Conservation (phyloP, 2,797 vertebrate genomes). For the Anolis apletophallus region DNA sequence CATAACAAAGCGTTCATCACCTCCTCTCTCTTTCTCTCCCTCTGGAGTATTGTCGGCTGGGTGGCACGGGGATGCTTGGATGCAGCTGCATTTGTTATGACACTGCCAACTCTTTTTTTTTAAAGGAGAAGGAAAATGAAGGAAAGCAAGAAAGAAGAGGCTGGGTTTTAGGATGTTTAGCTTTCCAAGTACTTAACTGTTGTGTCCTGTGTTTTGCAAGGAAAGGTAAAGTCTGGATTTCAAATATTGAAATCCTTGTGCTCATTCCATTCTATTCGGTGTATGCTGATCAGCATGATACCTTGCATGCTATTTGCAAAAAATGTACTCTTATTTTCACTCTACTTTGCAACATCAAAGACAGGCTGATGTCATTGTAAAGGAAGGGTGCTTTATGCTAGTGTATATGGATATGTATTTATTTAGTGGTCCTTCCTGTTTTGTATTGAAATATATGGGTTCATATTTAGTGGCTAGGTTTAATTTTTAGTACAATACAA, state of each 20-base stretch:
- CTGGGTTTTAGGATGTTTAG: background rate
- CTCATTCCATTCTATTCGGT: background rate
- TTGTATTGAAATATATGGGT: no score
- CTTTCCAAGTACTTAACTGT: background rate
- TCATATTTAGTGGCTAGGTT: no score
- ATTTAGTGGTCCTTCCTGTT: no score
- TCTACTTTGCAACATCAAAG: background rate
- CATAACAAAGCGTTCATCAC: slow-evolving; percentile 75
- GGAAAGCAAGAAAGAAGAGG: background rate
- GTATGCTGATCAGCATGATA: background rate
- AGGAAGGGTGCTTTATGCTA: no score
- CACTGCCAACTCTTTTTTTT: slow-evolving; percentile 65
- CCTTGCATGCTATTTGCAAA: background rate
- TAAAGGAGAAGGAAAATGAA: background rate
- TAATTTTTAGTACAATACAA: no score
- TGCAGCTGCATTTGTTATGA: slow-evolving; percentile 70
- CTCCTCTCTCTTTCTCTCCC: slow-evolving; percentile 60
- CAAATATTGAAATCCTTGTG: background rate
- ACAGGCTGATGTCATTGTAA: background rate
- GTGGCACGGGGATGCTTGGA: slow-evolving; percentile 63
- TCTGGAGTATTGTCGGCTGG: slow-evolving; percentile 69
- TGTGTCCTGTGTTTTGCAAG: background rate
- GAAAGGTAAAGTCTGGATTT: no score
- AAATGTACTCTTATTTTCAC: background rate
- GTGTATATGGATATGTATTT: no score